Evolutionary conservation across 2,888 invertebrate species (phyloP).

Genomic region (Drosophila subsilvestris): DNA sequence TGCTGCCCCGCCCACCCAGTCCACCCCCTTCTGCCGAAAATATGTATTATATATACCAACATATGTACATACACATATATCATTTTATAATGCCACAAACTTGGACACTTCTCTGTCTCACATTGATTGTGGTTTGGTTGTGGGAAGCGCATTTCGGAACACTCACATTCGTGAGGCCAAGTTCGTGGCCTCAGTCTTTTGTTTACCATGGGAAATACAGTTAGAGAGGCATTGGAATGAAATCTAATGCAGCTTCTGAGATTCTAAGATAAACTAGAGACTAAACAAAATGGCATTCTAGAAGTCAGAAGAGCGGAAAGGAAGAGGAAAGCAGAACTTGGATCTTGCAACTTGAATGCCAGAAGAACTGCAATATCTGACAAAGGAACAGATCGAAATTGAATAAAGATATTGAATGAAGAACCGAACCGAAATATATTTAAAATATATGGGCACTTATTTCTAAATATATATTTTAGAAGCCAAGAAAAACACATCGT

Average conservation of each 20-base stretch:
- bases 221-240: not conserved
- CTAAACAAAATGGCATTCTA: not conserved
- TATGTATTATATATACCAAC: not conserved
- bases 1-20: conserved; percentile 30
- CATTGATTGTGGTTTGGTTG: conserved; percentile 2
- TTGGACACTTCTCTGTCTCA: conserved; percentile 19
- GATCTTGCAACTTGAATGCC: not conserved
- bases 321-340: not conserved
- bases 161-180: conserved; percentile 39
- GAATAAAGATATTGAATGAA: not conserved
- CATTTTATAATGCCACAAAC: conserved; percentile 31
- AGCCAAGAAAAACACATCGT: too few relatives aligned
- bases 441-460: too few relatives aligned
- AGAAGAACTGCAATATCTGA: not conserved
- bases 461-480: too few relatives aligned
- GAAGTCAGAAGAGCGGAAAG: not conserved
- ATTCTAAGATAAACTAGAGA: not conserved
- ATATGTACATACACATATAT: conserved; percentile 27
- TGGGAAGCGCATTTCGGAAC: conserved; percentile 20
- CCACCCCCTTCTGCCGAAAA: not conserved
- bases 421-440: not conserved
- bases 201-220: conserved; percentile 38
- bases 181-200: conserved; percentile 80
- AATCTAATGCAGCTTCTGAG: not conserved
- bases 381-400: too few relatives aligned